Evolutionary conservation across 2,113 vertebrate genomes (phyloP).

Genomic region (Seriola rivoliana): DNA sequence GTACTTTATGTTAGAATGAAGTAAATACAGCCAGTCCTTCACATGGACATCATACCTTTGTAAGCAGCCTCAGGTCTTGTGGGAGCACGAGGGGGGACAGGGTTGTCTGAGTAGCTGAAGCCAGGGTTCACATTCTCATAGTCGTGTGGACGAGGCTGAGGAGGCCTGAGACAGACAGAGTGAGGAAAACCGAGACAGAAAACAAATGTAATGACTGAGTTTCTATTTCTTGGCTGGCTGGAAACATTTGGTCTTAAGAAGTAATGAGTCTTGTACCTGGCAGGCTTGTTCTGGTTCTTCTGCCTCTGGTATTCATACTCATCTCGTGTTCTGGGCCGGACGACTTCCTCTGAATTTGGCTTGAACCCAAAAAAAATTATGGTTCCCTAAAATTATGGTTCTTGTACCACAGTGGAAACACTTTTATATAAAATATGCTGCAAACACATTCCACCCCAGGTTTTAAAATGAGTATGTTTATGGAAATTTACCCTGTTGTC

Average conservation of each 20-base stretch:
- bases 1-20: background rate
- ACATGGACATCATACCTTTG: constrained; percentile 76
- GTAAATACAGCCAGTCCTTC: background rate
- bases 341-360: constrained; percentile 82
- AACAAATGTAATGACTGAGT: background rate
- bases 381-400: constrained; percentile 25
- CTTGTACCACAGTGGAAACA: constrained; percentile 22
- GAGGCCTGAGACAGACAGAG: constrained; percentile 69
- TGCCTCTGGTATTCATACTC: constrained; percentile 86
- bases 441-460: background rate
- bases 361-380: constrained; percentile 56
- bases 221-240: background rate
- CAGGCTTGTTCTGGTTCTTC: constrained; percentile 86
- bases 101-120: constrained; percentile 75
- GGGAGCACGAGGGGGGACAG: constrained; percentile 67
- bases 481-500: constrained; percentile 87
- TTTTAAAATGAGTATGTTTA: constrained; percentile 8
- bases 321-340: constrained; percentile 86
- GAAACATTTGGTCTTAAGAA: background rate
- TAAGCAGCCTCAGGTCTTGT: constrained; percentile 80
- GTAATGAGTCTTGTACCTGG: constrained; percentile 78
- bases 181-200: background rate
- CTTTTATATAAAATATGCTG: background rate
- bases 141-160: constrained; percentile 78
- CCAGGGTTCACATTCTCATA: constrained; percentile 83